A percentile compares a stretch with the other conserved stretches of the same genome.
phyloP scores from a whole-genome alignment of 2,113 vertebrate species.

The Micromys minutus region DNA sequence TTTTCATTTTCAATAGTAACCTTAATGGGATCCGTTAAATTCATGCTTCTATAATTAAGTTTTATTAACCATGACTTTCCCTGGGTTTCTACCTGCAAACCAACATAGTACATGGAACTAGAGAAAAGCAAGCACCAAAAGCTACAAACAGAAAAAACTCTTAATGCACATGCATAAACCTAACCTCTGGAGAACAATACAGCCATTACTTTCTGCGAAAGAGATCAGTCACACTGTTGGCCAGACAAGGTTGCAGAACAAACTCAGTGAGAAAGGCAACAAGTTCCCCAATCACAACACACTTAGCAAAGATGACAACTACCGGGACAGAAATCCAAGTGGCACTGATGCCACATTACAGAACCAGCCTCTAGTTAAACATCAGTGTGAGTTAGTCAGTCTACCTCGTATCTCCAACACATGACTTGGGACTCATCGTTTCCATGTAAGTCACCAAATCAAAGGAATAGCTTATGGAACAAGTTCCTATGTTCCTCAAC shows the following conservation, averaged over 20 bases:
- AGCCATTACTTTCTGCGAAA: neutral
- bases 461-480: neutral
- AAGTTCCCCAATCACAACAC: neutral
- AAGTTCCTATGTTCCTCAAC: neutral
- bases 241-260: neutral
- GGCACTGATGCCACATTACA: neutral
- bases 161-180: neutral
- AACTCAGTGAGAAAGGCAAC: neutral
- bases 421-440: neutral
- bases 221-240: neutral
- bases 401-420: neutral
- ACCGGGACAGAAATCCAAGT: too few relatives aligned
- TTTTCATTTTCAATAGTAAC: slow-evolving; percentile 26
- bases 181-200: neutral
- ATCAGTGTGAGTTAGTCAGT: neutral
- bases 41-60: neutral
- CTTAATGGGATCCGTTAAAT: slow-evolving; percentile 37
- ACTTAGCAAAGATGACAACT: neutral
- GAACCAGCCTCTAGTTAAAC: neutral
- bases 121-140: neutral
- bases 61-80: neutral
- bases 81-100: neutral
- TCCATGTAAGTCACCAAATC: neutral
- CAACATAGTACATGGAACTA: neutral
- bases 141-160: neutral